phyloP scores from a whole-genome alignment of 2,797 vertebrate species.

The Spheniscus humboldti region DNA sequence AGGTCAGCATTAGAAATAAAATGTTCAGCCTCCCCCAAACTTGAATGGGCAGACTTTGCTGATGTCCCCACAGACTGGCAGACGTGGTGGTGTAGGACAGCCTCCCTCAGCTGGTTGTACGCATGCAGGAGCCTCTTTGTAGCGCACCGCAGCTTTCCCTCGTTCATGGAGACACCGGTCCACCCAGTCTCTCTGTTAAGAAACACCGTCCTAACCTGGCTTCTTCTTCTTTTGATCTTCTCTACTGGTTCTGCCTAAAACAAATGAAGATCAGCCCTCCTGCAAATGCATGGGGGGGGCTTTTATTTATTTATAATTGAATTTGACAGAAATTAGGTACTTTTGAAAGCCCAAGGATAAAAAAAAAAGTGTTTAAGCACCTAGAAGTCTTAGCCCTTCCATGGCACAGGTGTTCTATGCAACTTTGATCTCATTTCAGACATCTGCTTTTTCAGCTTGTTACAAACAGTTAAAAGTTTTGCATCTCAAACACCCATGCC shows the following conservation, averaged over 20 bases:
- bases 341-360: background rate
- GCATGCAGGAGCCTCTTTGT: rapidly evolving
- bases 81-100: background rate
- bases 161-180: rapidly evolving
- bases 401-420: too few species aligned
- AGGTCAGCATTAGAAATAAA: background rate
- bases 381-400: background rate
- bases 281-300: background rate
- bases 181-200: background rate
- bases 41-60: background rate
- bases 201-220: background rate
- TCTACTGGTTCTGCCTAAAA: background rate
- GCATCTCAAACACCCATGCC: rapidly evolving
- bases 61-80: background rate
- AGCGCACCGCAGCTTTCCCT: rapidly evolving
- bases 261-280: background rate
- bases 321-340: background rate
- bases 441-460: background rate
- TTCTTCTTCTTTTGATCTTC: background rate
- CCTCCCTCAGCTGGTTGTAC: background rate
- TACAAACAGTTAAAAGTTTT: background rate
- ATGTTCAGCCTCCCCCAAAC: too few species aligned
- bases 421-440: background rate
- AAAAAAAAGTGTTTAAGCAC: background rate
- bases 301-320: background rate